Conservation (phyloP, 2,888 invertebrate genomes). For the Hipparchia semele region DNA sequence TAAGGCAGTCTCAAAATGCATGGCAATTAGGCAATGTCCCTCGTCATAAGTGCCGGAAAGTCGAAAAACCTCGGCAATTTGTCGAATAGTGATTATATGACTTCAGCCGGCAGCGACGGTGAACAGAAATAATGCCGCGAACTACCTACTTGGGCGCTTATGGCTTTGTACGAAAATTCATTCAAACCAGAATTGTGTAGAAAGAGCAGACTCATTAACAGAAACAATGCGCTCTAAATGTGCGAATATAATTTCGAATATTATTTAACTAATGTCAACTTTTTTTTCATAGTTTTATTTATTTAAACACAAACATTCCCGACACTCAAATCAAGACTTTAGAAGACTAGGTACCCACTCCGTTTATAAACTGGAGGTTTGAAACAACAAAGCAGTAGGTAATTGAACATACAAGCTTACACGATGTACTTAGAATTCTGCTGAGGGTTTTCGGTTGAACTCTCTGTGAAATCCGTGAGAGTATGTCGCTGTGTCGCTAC, state of each 20-base stretch:
- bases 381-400: not conserved
- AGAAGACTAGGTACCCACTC: too few species aligned
- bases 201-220: conserved; percentile 35
- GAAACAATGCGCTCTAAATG: conserved; percentile 30
- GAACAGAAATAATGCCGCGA: conserved; percentile 39
- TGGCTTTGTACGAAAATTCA: conserved; percentile 36
- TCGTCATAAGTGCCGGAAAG: conserved; percentile 32
- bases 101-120: conserved; percentile 27
- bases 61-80: conserved; percentile 39
- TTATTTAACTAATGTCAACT: not conserved
- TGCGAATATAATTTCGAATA: conserved; percentile 22
- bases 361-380: not conserved
- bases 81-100: conserved; percentile 40
- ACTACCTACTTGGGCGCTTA: conserved; percentile 38
- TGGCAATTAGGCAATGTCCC: conserved; percentile 40
- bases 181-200: conserved; percentile 33
- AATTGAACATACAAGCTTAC: not conserved
- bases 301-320: too few species aligned
- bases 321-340: too few species aligned
- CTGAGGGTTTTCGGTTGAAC: not conserved
- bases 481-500: not conserved
- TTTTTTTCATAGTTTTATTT: too few species aligned
- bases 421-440: not conserved
- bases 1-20: conserved; percentile 35
- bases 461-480: not conserved